Evolutionary conservation across 2,888 invertebrate species (phyloP), one percentile per base, ranked within the genome.

Genomic region (Aplocera efformata): DNA sequence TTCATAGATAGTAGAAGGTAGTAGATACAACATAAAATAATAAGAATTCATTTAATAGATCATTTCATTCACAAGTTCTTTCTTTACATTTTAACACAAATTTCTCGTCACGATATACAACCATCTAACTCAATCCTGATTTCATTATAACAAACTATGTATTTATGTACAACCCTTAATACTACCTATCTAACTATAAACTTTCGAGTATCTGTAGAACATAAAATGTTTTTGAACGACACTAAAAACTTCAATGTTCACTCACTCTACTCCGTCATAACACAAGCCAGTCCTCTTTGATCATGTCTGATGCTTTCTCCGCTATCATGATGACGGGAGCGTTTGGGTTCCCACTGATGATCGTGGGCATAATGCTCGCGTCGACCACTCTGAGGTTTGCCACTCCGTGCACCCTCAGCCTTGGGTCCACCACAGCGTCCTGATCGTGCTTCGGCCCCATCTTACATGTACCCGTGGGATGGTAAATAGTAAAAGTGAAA

Each of bases 291-390:
- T 96, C 95, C 70, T 95, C 93, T 70, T 96, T 96, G 49, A 97
- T 94, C 91, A 97, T 91, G 67, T 97, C 96, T 5, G 96, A 92
- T 0, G 92, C 96, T 71, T 96, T 96, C 64, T 97, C 96, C 0
- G 94, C 97, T 34, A 97, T 96, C 95, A 96, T 96, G 28, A 97
- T 95, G 1, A 92, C 92, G 0, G 96, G 96, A 1, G 96, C 96
- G 71, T 96, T 96, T 0, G 96, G 96, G 79, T 97, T 96, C 0
- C 96, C 96, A 68, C 95, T 96, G 7, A 96, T 91, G 45, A 97
- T 96, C 1, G 90, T 92, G 0, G 96, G 96, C 96, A 97, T 96
- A 34, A 97, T 92, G 50, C 95, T 95, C 0, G 95, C 96, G 67
- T 96, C 96, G 0, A 93, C 92, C 0, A 96, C 94, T 46, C 96